A percentile compares a stretch with the other conserved stretches of the same genome.
Conservation (phyloP, 2,888 invertebrate species). For the Hirtodrosophila confusa region DNA sequence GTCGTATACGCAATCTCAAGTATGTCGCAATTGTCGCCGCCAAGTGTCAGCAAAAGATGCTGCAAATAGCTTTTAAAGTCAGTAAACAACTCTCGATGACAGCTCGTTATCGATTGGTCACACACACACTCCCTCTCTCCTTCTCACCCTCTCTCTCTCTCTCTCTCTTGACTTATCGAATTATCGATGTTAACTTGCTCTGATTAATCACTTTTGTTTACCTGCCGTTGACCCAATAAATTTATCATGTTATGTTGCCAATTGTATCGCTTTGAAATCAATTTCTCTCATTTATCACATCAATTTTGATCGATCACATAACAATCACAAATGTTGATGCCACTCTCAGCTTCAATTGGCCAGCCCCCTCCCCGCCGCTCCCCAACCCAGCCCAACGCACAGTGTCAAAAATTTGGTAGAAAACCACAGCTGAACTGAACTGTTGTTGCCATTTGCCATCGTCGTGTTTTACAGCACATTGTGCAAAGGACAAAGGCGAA, state of each 20-base stretch:
- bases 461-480: constrained; percentile 37
- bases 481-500: constrained; percentile 33
- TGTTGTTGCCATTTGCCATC: constrained; percentile 23
- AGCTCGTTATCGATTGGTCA: no score
- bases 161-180: no score
- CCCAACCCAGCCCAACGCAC: no score
- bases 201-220: no score
- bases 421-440: constrained; percentile 19
- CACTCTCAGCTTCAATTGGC: background rate
- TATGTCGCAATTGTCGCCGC: background rate
- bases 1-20: constrained; percentile 33
- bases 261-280: constrained; percentile 16
- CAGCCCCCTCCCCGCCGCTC: background rate
- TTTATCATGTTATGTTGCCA: background rate
- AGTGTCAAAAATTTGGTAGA: background rate
- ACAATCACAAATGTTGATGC: constrained; percentile 35
- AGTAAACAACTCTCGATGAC: constrained; percentile 1
- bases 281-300: constrained; percentile 13
- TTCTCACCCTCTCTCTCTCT: no score
- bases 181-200: no score
- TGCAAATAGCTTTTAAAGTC: constrained; percentile 14
- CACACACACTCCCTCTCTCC: no score
- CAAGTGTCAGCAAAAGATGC: background rate
- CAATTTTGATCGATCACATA: constrained; percentile 21
- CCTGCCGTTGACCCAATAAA: background rate